Percentiles rank a stretch among this genome's conserved stretches.
These are phyloP conservation scores for Podarcis muralis DNA, from an alignment of 2,113 vertebrate species.

Conservation along the genomic window DNA sequence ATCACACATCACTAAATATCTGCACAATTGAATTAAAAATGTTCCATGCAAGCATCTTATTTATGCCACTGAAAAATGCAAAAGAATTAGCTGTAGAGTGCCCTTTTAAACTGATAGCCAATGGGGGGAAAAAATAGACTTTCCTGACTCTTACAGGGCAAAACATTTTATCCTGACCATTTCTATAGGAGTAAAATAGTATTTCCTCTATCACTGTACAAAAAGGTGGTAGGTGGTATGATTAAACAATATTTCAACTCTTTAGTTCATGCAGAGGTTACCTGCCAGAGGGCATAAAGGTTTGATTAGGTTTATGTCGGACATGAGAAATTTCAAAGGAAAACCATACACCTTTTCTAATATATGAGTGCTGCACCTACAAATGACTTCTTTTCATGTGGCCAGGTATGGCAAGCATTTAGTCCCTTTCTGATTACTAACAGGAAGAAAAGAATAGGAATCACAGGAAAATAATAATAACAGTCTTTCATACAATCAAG, in stretches of 20 bases:
- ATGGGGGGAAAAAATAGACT: slow-evolving; percentile 17
- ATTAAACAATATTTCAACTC: slow-evolving; percentile 86
- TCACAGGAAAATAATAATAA: slow-evolving; percentile 36
- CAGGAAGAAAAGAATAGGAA: slow-evolving; percentile 60
- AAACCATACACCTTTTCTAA: slow-evolving; percentile 72
- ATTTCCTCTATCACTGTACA: slow-evolving; percentile 68
- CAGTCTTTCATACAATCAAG: slow-evolving; percentile 52
- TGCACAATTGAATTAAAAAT: not conserved
- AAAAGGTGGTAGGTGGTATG: slow-evolving; percentile 74
- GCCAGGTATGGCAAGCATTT: slow-evolving; percentile 62
- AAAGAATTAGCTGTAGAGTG: not conserved
- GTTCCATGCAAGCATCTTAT: not conserved
- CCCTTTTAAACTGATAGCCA: slow-evolving; percentile 47
- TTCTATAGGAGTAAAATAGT: slow-evolving; percentile 74
- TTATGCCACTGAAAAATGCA: slow-evolving; percentile 3
- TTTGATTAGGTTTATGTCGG: slow-evolving; percentile 86
- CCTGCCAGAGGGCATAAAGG: slow-evolving; percentile 79
- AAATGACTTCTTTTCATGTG: slow-evolving; percentile 71
- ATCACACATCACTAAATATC: not conserved
- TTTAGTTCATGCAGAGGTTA: slow-evolving; percentile 86
- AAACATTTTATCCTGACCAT: slow-evolving; percentile 73
- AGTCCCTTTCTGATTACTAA: slow-evolving; percentile 63
- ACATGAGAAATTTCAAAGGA: slow-evolving; percentile 79
- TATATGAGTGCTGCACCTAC: slow-evolving; percentile 65
- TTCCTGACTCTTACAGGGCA: slow-evolving; percentile 25